Evolutionary conservation across 2,888 invertebrate genomes (phyloP).

Genomic region (Polietes domitor): DNA sequence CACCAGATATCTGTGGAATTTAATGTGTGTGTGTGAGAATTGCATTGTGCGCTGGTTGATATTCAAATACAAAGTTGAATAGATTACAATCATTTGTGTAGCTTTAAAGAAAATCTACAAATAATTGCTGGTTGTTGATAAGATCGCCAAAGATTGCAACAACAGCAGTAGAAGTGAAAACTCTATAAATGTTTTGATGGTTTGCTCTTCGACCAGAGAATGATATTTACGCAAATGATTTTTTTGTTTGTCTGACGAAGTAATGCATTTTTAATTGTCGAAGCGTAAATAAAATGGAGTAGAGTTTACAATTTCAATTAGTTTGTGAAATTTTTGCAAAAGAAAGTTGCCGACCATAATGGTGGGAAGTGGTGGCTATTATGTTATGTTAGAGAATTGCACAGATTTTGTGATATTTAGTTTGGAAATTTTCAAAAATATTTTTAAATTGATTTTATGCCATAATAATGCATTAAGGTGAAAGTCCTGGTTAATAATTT

Average conservation of each 20-base stretch:
- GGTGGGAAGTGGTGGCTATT: too few species aligned
- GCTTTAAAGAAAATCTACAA: constrained; percentile 32
- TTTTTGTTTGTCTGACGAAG: background rate
- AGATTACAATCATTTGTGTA: constrained; percentile 11
- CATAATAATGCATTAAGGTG: too few species aligned
- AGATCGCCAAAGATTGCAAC: background rate
- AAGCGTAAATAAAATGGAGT: background rate
- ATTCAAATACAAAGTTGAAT: constrained; percentile 13
- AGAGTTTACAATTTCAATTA: constrained; percentile 26
- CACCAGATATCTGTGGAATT: constrained; percentile 9
- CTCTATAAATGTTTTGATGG: background rate
- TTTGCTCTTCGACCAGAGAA: background rate
- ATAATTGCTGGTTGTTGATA: constrained; percentile 22
- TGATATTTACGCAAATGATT: background rate
- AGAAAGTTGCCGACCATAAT: background rate
- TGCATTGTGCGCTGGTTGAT: constrained; percentile 19
- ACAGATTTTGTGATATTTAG: too few species aligned
- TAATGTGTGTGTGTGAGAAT: too few species aligned
- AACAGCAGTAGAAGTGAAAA: constrained; percentile 34
- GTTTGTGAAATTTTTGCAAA: constrained; percentile 1
- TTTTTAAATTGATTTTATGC: too few species aligned
- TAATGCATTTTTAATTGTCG: constrained; percentile 25
- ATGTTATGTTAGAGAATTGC: too few species aligned
- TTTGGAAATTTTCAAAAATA: too few species aligned
- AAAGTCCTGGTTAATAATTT: too few species aligned